Base-by-base conservation (phyloP, 2,797 vertebrate species). In the Hylomyscus alleni region DNA sequence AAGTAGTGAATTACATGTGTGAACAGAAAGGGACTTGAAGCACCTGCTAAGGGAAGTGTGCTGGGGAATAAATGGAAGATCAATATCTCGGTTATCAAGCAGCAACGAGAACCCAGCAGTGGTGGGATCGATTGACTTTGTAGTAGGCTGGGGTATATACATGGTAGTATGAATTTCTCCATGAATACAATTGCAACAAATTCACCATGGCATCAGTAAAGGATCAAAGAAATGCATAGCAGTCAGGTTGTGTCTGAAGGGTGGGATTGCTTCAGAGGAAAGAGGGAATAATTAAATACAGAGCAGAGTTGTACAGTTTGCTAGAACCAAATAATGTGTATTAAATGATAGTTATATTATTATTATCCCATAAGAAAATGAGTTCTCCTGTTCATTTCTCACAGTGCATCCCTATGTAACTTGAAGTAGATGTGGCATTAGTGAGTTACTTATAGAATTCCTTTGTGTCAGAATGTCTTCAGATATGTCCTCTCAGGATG, bases 1-100 rank as follows among this genome's bases (percentile, higher is more conserved):
- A 96, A 93, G 95, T 60, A 93, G 95, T 62, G 95, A 96, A 95
- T 96, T 76, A 94, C 72, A 81, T 87, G 82, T 96, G 93, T 93
- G 93, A 95, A 90, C 92, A 96, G 95, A 92, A 29, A 84, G 76
- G 75, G 47, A 58, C 85, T 1, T 84, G 97, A 95, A 96, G 96
- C 60, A 92, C 62, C 78, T 77, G 95, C 88, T 87, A 88, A 95
- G 86, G 90, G 62, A 97, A 76, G 90, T 93, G 87, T 96, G 96
- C 77, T 93, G n/a, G 88, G 54, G 77, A 95, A 89, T 95, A 96
- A 90, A 96, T 31, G 90, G 80, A 73, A 93, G 93, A 91, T 94
- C 96, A 73, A 96, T 97, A 97, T 1, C 93, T 83, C 90, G 84
- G 78, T n/a, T 76, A 50, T 62, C 7, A 54, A 85, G 94, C 73